phyloP scores from a whole-genome alignment of 2,113 vertebrate species.

The Meles meles region DNA sequence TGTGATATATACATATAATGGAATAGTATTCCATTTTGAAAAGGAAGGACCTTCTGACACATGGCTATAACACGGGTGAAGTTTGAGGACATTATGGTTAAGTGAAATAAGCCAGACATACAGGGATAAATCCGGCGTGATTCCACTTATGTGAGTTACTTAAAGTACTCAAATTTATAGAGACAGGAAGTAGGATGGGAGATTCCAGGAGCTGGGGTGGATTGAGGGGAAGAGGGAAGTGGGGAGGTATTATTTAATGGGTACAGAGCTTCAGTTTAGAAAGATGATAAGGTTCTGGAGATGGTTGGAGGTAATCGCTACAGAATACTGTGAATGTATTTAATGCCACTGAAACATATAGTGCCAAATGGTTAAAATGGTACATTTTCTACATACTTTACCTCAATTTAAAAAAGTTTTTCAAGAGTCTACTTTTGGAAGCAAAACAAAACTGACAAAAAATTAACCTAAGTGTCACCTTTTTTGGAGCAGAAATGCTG shows the following conservation, averaged over 20 bases:
- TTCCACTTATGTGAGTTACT: neutral
- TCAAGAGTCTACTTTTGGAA: neutral
- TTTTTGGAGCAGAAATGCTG: neutral
- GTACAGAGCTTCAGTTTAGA: neutral
- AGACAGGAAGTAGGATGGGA: neutral
- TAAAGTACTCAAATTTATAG: neutral
- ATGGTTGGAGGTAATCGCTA: neutral
- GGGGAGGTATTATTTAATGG: neutral
- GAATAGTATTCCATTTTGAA: neutral
- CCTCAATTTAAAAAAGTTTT: neutral
- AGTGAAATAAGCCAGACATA: neutral
- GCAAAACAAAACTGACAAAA: neutral
- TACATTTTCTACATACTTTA: neutral
- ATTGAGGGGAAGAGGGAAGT: accelerated
- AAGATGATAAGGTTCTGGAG: neutral
- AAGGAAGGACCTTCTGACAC: neutral
- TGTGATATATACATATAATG: neutral
- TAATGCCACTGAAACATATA: neutral
- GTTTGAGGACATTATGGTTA: neutral
- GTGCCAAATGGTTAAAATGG: neutral
- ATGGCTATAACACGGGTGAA: neutral
- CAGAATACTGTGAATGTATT: neutral
- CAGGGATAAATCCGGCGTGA: neutral
- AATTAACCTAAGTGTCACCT: neutral
- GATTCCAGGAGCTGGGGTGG: neutral